A percentile compares a stretch with the other conserved stretches of the same genome.
These are phyloP conservation scores for Plusia festucae DNA, from an alignment of 2,888 invertebrate species.

Conservation along the genomic window DNA sequence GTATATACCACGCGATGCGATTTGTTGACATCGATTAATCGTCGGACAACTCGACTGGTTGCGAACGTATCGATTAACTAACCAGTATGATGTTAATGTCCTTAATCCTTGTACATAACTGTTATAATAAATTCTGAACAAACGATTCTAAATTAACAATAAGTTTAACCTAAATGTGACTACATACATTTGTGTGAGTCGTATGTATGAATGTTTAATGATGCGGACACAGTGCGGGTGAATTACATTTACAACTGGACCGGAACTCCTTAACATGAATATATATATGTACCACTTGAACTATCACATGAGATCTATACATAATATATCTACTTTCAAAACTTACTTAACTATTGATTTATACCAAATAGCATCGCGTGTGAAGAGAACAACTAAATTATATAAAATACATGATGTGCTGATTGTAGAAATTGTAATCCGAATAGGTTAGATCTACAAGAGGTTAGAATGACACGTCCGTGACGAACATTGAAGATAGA, in stretches of 20 bases:
- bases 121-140: conserved; percentile 29
- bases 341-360: conserved; percentile 40
- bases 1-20: conserved; percentile 62
- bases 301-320: conserved; percentile 48
- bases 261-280: conserved; percentile 22
- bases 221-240: conserved; percentile 47
- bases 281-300: conserved; percentile 43
- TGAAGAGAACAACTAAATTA: conserved; percentile 51
- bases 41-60: conserved; percentile 38
- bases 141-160: conserved; percentile 50
- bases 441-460: conserved; percentile 66
- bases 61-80: conserved; percentile 54
- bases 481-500: conserved; percentile 64
- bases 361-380: conserved; percentile 59
- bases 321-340: conserved; percentile 33
- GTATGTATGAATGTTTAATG: conserved; percentile 29
- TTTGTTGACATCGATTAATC: conserved; percentile 43
- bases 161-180: conserved; percentile 41
- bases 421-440: conserved; percentile 70
- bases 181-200: conserved; percentile 44
- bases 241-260: conserved; percentile 23
- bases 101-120: conserved; percentile 55
- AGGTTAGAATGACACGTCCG: conserved; percentile 68
- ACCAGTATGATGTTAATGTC: conserved; percentile 58
- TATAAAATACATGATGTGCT: conserved; percentile 87